A percentile compares a stretch with the other conserved stretches of the same genome.
phyloP scores from a whole-genome alignment of 2,888 invertebrate species.

The Melieria crassipennis region DNA sequence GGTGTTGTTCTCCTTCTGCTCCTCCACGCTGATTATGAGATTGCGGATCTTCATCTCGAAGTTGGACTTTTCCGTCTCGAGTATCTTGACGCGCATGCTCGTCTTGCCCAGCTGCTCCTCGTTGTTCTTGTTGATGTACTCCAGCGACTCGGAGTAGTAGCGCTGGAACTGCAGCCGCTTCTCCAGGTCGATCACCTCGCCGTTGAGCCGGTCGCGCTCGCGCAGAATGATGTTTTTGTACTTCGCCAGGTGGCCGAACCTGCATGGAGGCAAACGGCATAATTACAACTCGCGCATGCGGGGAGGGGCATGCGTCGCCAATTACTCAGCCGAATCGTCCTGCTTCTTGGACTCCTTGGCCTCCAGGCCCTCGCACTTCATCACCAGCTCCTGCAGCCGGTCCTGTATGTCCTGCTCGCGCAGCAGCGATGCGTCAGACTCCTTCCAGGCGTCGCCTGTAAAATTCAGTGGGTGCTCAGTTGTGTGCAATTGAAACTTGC shows the following conservation, averaged over 20 bases:
- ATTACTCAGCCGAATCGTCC: constrained; percentile 55
- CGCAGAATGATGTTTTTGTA: constrained; percentile 58
- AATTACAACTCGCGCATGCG: background rate
- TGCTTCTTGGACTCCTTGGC: constrained; percentile 46
- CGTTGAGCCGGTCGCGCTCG: constrained; percentile 61
- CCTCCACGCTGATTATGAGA: constrained; percentile 46
- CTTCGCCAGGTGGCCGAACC: constrained; percentile 54
- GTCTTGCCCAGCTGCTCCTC: constrained; percentile 48
- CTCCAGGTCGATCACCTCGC: constrained; percentile 56
- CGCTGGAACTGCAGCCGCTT: constrained; percentile 58
- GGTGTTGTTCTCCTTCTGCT: constrained; percentile 52
- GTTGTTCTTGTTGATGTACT: constrained; percentile 53
- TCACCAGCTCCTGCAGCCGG: constrained; percentile 53
- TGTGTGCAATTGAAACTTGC: too few relatives aligned
- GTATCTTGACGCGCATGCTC: constrained; percentile 38
- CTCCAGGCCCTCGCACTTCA: constrained; percentile 52
- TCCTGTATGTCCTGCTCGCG: constrained; percentile 59
- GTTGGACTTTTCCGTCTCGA: constrained; percentile 44
- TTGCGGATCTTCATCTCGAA: constrained; percentile 43
- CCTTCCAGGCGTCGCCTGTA: constrained; percentile 57
- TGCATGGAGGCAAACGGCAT: constrained; percentile 24
- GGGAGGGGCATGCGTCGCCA: background rate
- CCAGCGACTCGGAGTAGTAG: constrained; percentile 54
- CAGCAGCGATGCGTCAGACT: constrained; percentile 54
- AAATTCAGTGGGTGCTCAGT: background rate